Base-by-base conservation (phyloP, 2,797 vertebrate genomes). In the Danio jaintianensis region DNA sequence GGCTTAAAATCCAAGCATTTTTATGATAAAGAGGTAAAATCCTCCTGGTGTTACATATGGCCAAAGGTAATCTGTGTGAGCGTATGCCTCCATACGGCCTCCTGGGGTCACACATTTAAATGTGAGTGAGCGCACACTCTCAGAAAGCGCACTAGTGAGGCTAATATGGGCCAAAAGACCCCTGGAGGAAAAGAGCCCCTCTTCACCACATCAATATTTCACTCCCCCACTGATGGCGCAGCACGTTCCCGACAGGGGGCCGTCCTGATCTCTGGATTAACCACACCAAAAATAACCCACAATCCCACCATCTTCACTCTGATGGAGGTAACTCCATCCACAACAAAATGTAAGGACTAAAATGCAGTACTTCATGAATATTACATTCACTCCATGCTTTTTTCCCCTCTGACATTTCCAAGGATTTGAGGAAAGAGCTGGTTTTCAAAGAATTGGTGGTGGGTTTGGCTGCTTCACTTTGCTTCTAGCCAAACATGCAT, bases 141-240 rank as follows among this genome's bases (percentile, higher is more conserved):
- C 43, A 73, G 42, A 73, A 66, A 75, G 56, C 68, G 69, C 43
- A 45, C 47, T 47, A 70, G 69, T 79, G 78, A 83, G 72, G 80
- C 62, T 82, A 84, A 84, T 84, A 79, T 81, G 77, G 80, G 78
- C 80, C 82, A 87, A 87, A 84, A 61, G 61, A 81, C 82, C 82
- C 80, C 86, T 80, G 70, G 75, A 82, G 78, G 79, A 84, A 80
- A 67, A 69, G 40, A 20, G 66, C 74, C 75, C 75, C 79, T 82
- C 69, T 75, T 64, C 76, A 74, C 73, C 84, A 81, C 84, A 87
- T 87, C 78, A 87, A 87, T 87, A 85, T 87, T 87, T 87, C 62
- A 87, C 69, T 82, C 74, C 70, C 84, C 79, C 83, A 79, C 82
- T 83, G 82, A 79, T 81, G 79, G 81, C 82, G 68, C 82, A 74